Percentiles rank a stretch among this genome's conserved stretches.
These are phyloP conservation scores for Pygocentrus nattereri DNA, from an alignment of 2,797 vertebrate species.

Conservation along the genomic window DNA sequence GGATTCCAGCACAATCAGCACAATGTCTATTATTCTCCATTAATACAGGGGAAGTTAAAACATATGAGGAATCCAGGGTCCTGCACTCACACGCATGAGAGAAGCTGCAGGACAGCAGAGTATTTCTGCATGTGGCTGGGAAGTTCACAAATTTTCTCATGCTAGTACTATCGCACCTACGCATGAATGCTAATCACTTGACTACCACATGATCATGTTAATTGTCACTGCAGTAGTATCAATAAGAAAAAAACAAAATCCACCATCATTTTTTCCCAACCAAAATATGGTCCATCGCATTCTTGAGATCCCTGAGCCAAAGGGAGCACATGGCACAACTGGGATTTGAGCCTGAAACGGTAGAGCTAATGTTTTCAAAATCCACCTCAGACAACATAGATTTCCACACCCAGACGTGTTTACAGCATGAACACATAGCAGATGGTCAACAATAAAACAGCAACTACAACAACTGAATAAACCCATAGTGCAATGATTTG, in stretches of 20 bases:
- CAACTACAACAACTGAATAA: too few relatives aligned
- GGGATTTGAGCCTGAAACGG: not conserved
- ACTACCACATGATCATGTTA: not conserved
- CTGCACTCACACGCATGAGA: slow-evolving; percentile 13
- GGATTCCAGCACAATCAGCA: slow-evolving; percentile 28
- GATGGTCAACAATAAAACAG: not conserved
- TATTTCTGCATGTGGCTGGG: slow-evolving; percentile 22
- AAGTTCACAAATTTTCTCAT: slow-evolving; percentile 20
- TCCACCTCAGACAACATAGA: not conserved
- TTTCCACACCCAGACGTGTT: not conserved
- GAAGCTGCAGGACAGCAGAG: not conserved
- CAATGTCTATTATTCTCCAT: not conserved
- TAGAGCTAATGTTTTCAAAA: not conserved
- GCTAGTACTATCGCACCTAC: not conserved
- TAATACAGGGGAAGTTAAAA: slow-evolving; percentile 12
- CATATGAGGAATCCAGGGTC: slow-evolving; percentile 19
- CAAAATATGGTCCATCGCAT: not conserved
- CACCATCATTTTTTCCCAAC: not conserved
- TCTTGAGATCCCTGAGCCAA: not conserved
- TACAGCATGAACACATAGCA: not conserved
- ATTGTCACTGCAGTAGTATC: not conserved
- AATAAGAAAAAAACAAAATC: not conserved
- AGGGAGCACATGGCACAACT: not conserved
- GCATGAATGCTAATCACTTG: not conserved
- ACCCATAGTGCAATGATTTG: too few relatives aligned